These are phyloP conservation scores for Drosophila gunungcola DNA, from an alignment of 1,140 invertebrate species.

Conservation along the genomic window DNA sequence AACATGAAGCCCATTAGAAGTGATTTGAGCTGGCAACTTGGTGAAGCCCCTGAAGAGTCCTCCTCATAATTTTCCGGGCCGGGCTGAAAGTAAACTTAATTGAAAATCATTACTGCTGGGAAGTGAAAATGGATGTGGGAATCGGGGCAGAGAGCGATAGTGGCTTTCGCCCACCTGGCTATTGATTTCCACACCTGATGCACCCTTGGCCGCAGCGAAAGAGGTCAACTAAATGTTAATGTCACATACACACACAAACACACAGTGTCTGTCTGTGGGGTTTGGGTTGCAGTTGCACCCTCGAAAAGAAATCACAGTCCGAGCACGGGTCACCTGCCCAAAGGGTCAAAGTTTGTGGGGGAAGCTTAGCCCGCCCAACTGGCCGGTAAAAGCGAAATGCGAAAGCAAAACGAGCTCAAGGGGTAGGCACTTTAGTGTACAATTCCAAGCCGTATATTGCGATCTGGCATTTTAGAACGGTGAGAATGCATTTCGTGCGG, in stretches of 20 bases:
- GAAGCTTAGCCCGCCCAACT: constrained; percentile 39
- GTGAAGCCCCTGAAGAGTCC: constrained; percentile 70
- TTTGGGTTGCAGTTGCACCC: constrained; percentile 27
- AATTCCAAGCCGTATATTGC: neutral
- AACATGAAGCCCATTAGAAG: constrained; percentile 84
- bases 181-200: constrained; percentile 76
- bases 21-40: constrained; percentile 77
- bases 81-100: constrained; percentile 67
- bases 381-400: constrained; percentile 27
- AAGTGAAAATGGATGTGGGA: neutral
- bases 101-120: constrained; percentile 71
- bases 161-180: constrained; percentile 31
- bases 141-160: neutral
- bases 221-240: constrained; percentile 82
- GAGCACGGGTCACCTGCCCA: constrained; percentile 66
- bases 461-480: constrained; percentile 63
- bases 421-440: constrained; percentile 14
- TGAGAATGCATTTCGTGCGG: constrained; percentile 57
- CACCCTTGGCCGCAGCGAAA: constrained; percentile 76
- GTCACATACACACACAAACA: constrained; percentile 55
- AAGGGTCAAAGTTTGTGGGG: constrained; percentile 63
- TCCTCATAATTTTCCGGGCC: constrained; percentile 63
- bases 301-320: constrained; percentile 74
- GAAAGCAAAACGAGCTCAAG: constrained; percentile 42
- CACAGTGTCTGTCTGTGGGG: constrained; percentile 35